A percentile compares a stretch with the other conserved stretches of the same genome.
These are phyloP conservation scores for Stictonetta naevosa DNA, from an alignment of 2,113 vertebrate species.

Conservation along the genomic window DNA sequence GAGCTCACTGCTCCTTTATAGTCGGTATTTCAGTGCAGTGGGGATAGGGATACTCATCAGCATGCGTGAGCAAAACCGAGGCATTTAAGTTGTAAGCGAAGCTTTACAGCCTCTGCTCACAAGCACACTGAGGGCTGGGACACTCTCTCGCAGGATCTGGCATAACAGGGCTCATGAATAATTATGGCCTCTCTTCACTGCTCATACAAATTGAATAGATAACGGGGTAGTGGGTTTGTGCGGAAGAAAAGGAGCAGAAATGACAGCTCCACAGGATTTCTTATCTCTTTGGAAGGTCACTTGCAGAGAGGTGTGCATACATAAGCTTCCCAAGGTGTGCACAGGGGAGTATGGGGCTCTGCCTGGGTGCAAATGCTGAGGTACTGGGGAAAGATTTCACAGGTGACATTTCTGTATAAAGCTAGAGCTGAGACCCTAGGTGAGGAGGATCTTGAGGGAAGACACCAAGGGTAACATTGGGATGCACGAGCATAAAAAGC, in stretches of 20 bases:
- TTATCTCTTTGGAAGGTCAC: background rate
- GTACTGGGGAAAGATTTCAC: background rate
- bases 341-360: background rate
- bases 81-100: background rate
- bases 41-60: background rate
- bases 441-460: background rate
- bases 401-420: background rate
- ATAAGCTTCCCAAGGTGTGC: background rate
- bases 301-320: accelerated
- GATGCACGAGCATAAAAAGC: accelerated
- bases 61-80: background rate
- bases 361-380: accelerated
- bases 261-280: background rate
- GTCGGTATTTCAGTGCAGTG: background rate
- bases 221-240: background rate
- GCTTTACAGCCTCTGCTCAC: background rate
- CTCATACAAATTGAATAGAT: background rate
- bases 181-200: background rate
- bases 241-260: background rate
- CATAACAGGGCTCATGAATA: background rate
- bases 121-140: background rate
- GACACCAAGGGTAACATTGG: background rate
- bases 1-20: background rate
- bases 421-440: background rate
- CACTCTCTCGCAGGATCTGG: accelerated